These are phyloP conservation scores for Australoheros scitulus DNA, from an alignment of 2,113 vertebrate species.

Conservation along the genomic window DNA sequence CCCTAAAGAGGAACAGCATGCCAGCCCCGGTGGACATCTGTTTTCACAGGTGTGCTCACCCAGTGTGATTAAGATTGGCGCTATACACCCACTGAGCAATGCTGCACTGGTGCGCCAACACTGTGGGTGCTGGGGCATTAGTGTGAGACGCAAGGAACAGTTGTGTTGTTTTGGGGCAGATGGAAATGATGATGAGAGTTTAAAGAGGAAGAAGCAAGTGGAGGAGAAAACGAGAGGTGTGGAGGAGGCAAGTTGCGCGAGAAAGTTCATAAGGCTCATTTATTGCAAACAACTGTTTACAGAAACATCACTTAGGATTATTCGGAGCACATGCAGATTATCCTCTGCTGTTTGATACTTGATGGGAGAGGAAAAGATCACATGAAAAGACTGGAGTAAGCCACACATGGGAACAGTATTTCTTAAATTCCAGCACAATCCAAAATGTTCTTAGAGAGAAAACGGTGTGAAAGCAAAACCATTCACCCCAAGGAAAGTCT, in stretches of 20 bases:
- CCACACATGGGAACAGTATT: conserved; percentile 26
- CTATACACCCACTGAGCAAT: conserved; percentile 33
- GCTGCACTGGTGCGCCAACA: conserved; percentile 36
- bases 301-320: conserved; percentile 49
- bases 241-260: background rate
- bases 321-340: conserved; percentile 50
- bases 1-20: conserved; percentile 75
- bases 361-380: conserved; percentile 38
- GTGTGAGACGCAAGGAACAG: conserved; percentile 54
- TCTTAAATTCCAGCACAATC: conserved; percentile 40
- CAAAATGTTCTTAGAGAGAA: conserved; percentile 30
- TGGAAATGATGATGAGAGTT: conserved; percentile 69
- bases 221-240: conserved; percentile 29
- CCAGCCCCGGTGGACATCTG: conserved; percentile 79
- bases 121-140: conserved; percentile 51
- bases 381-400: conserved; percentile 35
- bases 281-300: conserved; percentile 48
- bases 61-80: conserved; percentile 79
- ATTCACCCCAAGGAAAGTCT: conserved; percentile 50
- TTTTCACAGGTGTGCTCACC: conserved; percentile 80
- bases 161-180: conserved; percentile 67
- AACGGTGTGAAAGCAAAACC: conserved; percentile 41
- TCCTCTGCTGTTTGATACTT: conserved; percentile 44
- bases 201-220: conserved; percentile 41
- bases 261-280: conserved; percentile 32